Evolutionary conservation across 2,797 vertebrate species (phyloP).

Genomic region (Dromococcyx pavoninus): DNA sequence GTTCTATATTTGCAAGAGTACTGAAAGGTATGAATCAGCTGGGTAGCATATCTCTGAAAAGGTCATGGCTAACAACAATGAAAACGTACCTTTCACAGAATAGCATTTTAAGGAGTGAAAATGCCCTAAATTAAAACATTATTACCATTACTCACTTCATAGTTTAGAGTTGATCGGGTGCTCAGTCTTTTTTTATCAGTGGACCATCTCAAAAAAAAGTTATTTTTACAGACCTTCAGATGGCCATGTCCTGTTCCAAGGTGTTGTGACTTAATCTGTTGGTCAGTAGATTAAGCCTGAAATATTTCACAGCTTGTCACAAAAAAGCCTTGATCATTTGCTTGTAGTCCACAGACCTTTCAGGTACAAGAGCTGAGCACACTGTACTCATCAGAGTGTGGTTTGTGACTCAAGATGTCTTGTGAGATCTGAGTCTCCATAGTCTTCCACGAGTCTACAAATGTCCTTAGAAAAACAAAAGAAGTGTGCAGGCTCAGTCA

Average conservation of each 20-base stretch:
- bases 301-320: neutral
- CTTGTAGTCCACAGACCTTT: neutral
- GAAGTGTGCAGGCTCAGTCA: neutral
- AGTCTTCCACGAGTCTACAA: neutral
- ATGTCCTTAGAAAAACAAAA: neutral
- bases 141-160: neutral
- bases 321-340: neutral
- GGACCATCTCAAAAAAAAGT: neutral
- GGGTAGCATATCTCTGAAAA: neutral
- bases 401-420: neutral
- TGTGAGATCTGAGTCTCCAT: neutral
- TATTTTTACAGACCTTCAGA: neutral
- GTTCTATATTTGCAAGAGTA: neutral
- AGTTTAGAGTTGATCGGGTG: neutral
- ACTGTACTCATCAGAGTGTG: accelerated
- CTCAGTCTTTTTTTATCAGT: neutral
- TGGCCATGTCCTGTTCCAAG: neutral
- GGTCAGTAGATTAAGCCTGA: neutral
- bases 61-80: neutral
- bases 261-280: neutral
- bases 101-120: neutral
- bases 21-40: neutral
- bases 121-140: neutral
- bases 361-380: neutral
- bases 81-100: neutral